A percentile compares a stretch with the other conserved stretches of the same genome.
Evolutionary conservation across 2,888 invertebrate species (phyloP).

Genomic region (Gerris lacustris): DNA sequence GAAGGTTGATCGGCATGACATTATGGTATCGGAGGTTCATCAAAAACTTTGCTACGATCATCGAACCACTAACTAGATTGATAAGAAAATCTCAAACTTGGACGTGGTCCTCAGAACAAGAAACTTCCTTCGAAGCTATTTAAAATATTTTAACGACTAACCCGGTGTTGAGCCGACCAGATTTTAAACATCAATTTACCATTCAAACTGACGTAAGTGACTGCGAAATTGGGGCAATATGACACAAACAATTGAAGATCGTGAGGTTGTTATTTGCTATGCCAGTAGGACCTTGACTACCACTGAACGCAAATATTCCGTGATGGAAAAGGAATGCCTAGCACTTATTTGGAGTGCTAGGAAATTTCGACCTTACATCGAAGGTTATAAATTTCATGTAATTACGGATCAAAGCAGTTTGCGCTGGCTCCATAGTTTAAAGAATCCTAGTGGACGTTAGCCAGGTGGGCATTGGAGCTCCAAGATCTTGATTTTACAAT

Average conservation of each 20-base stretch:
- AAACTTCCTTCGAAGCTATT: slow-evolving; percentile 14
- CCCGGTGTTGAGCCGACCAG: slow-evolving; percentile 12
- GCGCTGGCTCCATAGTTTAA: slow-evolving; percentile 27
- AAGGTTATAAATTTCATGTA: slow-evolving; percentile 29
- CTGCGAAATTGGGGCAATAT: slow-evolving; percentile 11
- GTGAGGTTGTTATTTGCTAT: slow-evolving; percentile 15
- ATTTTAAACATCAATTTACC: slow-evolving; percentile 10
- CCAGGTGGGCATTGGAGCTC: slow-evolving; percentile 28
- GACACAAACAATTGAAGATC: slow-evolving; percentile 13
- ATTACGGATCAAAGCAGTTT: slow-evolving; percentile 30
- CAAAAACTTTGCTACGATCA: slow-evolving; percentile 9
- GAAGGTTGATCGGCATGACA: slow-evolving; percentile 14
- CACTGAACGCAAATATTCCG: slow-evolving; percentile 23
- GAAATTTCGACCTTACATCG: slow-evolving; percentile 28
- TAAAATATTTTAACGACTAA: slow-evolving; percentile 13
- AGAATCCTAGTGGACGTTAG: slow-evolving; percentile 28
- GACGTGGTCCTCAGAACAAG: slow-evolving; percentile 11
- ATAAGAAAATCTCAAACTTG: slow-evolving; percentile 5
- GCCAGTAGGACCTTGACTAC: slow-evolving; percentile 6
- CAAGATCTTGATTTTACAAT: slow-evolving; percentile 24
- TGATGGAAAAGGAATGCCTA: slow-evolving; percentile 29
- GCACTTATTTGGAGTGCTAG: slow-evolving; percentile 27
- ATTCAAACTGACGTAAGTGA: slow-evolving; percentile 11
- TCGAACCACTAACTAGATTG: slow-evolving; percentile 5
- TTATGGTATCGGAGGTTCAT: slow-evolving; percentile 16